Evolutionary conservation across 2,797 vertebrate species (phyloP), one percentile per base, ranked within the genome.

Genomic region (Monodelphis domestica): DNA sequence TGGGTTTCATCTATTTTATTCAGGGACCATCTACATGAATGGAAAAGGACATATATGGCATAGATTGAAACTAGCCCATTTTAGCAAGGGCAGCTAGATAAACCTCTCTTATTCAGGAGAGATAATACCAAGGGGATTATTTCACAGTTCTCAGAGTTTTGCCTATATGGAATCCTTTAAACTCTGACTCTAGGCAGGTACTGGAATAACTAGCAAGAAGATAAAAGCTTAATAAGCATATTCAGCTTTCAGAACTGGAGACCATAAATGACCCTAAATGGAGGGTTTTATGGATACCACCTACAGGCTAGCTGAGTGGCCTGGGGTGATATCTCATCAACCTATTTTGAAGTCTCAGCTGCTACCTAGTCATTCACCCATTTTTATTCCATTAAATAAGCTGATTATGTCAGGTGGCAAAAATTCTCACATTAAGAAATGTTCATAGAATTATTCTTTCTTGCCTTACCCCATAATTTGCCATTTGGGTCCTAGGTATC

Each of bases 401-500:
- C 63, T 52, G 59, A 3, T 95, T 97, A 95, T 95, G 28, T 97
- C 70, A 95, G 89, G 26, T 53, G 94, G 89, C 30, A 95, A 90
- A 93, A 95, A 89, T 90, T 91, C 21, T 95, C 90, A 94, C 91
- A 88, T 29, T 94, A 54, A 90, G 0, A 92, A 95, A 59, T 94
- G 93, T 93, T 95, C 54, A 45, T 87, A 17, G 91, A 55, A n/a
- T 91, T 88, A 10, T 2, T 94, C 57, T 88, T 95, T 95, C 91
- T 78, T 94, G 63, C 78, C 90, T 92, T 54, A 94, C n/a, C 53
- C 33, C 91, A 84, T 91, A 87, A 95, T 96, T 96, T 97, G 38
- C 52, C 94, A 26, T 38, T 89, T 21, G n/a, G 21, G 50, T 52
- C n/a, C 57, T 89, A 15, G 30, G 56, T 70, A 4, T 90, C 50